These are phyloP conservation scores for Caenorhabditis brenneri DNA, from an alignment of 1,140 invertebrate species.

Conservation along the genomic window DNA sequence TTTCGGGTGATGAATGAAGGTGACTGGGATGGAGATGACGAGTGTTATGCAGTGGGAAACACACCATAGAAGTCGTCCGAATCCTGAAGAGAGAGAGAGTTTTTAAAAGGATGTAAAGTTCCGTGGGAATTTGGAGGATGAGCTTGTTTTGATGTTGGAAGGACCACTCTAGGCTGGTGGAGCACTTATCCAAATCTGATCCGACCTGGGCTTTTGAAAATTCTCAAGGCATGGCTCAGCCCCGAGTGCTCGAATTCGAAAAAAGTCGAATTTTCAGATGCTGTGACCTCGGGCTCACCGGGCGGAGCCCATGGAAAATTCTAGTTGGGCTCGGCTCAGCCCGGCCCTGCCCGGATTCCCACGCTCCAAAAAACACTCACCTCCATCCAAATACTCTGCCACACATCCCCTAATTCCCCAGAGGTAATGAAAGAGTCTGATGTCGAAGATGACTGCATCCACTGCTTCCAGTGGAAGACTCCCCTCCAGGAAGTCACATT, in stretches of 20 bases:
- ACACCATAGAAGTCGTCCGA: slow-evolving; percentile 53
- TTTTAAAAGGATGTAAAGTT: neutral
- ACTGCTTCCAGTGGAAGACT: slow-evolving; percentile 62
- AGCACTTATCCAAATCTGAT: too few species aligned
- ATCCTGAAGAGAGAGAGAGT: slow-evolving; percentile 34
- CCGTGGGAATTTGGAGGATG: neutral
- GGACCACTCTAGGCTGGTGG: too few species aligned
- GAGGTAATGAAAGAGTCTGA: slow-evolving; percentile 66
- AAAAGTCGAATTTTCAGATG: too few species aligned
- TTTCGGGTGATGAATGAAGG: slow-evolving; percentile 63
- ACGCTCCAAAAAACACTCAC: too few species aligned
- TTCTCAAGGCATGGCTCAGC: too few species aligned
- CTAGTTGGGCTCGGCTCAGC: too few species aligned
- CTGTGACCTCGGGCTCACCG: neutral
- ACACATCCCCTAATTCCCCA: slow-evolving; percentile 70
- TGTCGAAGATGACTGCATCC: slow-evolving; percentile 68
- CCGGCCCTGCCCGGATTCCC: too few species aligned
- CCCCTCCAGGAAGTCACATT: slow-evolving; percentile 66
- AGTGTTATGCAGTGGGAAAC: slow-evolving; percentile 63
- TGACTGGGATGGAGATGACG: slow-evolving; percentile 63
- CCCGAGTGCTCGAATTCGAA: too few species aligned
- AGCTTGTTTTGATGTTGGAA: neutral
- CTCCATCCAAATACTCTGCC: slow-evolving; percentile 68
- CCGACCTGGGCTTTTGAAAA: too few species aligned
- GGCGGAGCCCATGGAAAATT: too few species aligned